Evolutionary conservation across 2,888 invertebrate genomes (phyloP).

Genomic region (Hemicrepidius hirtus): DNA sequence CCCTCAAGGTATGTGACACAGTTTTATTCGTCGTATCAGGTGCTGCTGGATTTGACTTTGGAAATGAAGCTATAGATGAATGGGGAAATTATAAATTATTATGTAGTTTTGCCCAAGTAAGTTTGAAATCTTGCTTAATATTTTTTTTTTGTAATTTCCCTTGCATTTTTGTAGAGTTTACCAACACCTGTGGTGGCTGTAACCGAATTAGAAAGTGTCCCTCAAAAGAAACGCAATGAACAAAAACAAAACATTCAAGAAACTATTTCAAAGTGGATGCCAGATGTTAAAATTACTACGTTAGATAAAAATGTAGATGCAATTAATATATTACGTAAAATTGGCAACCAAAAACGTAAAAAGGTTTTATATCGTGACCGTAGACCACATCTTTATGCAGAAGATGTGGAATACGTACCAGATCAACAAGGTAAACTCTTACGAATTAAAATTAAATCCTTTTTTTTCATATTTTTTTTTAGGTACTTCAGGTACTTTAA

Average conservation of each 20-base stretch:
- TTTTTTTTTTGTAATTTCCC: neutral
- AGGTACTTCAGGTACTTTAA: slow-evolving; percentile 77
- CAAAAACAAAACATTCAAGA: slow-evolving; percentile 81
- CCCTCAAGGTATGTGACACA: slow-evolving; percentile 91
- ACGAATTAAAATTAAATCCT: too few species aligned
- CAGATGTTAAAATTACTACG: slow-evolving; percentile 87
- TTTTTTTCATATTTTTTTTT: neutral
- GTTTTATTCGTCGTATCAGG: slow-evolving; percentile 87
- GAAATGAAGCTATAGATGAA: slow-evolving; percentile 82
- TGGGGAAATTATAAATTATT: slow-evolving; percentile 87
- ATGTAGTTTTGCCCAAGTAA: slow-evolving; percentile 84
- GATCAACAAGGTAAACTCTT: slow-evolving; percentile 68
- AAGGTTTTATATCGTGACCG: slow-evolving; percentile 84
- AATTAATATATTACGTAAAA: slow-evolving; percentile 81
- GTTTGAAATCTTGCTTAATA: slow-evolving; percentile 22
- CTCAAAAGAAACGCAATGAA: slow-evolving; percentile 82
- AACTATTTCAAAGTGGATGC: slow-evolving; percentile 81
- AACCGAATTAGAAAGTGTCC: slow-evolving; percentile 83
- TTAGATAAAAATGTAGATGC: slow-evolving; percentile 86
- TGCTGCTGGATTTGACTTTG: slow-evolving; percentile 71
- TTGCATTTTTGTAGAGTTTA: slow-evolving; percentile 72
- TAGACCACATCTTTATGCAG: slow-evolving; percentile 89
- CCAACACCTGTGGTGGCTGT: slow-evolving; percentile 86
- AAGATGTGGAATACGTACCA: slow-evolving; percentile 81
- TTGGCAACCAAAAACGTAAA: slow-evolving; percentile 89